Evolutionary conservation across 2,113 vertebrate species (phyloP), one percentile per base, ranked within the genome.

Genomic region (Glareola pratincola): DNA sequence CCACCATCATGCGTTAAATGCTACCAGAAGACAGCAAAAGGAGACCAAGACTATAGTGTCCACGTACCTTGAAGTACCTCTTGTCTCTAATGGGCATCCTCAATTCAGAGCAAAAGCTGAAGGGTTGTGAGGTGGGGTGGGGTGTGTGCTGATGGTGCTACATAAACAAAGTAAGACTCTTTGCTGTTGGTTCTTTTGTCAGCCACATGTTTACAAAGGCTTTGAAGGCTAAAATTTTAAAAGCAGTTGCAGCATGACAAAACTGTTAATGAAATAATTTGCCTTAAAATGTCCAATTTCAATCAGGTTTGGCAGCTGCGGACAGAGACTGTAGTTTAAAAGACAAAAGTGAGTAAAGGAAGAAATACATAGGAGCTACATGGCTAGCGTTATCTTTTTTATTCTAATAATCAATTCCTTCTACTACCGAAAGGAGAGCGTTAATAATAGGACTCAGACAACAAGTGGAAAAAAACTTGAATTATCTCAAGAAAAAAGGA

Each of bases 51-150:
- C 12, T 29, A 3, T 41, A 30, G 48, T 6, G 8, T 26, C 34
- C 23, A 50, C 36, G 10, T 0, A 4, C 9, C 18, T 66, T 60
- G 37, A 75, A 64, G 32, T 20, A 11, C 27, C 27, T 73, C 36
- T 36, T 89, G 14, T 60, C 32, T 88, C 8, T n/a, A 15, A 22
- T 6, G 45, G 34, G 36, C 41, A 39, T 12, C 41, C 10, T 75
- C 37, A 53, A 34, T 39, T 34, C 64, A 51, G 14, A 92, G 34
- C 57, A 85, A 60, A 51, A 59, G 56, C 47, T 60, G 62, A 59
- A 43, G 15, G 11, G 8, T 63, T 53, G 3, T 0, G 0, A 4
- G 4, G 9, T 45, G 16, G 14, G 3, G 8, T 43, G 19, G 8
- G 19, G 16, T 36, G 15, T 43, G 9, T 60, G 21, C 17, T 53